Evolutionary conservation across 2,888 invertebrate genomes (phyloP).

Genomic region (Diaphora mendica): DNA sequence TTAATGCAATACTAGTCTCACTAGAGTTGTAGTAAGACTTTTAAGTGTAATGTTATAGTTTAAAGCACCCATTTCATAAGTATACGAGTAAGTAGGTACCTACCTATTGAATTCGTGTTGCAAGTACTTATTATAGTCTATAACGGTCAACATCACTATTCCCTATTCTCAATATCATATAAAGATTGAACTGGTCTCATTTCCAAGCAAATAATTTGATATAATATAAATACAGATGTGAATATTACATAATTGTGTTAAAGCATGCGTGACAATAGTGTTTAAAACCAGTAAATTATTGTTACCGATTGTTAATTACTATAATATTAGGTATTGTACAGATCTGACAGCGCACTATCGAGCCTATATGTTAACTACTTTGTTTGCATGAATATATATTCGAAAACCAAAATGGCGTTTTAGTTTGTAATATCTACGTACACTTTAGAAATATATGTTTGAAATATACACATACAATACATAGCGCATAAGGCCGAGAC

Average conservation of each 20-base stretch:
- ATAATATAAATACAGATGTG: neutral
- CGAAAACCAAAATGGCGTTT: neutral
- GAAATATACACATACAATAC: too few relatives aligned
- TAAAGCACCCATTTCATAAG: neutral
- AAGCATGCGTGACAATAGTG: neutral
- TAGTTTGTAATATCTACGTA: neutral
- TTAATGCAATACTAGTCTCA: slow-evolving; percentile 5
- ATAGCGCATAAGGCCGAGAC: too few relatives aligned
- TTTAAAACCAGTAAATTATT: neutral
- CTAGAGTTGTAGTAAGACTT: slow-evolving; percentile 5
- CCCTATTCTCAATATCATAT: too few relatives aligned
- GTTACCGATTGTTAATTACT: too few relatives aligned
- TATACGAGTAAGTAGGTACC: neutral
- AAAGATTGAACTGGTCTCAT: neutral
- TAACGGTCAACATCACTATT: too few relatives aligned
- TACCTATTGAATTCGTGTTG: neutral
- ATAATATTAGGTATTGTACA: slow-evolving; percentile 2
- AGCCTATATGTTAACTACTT: neutral
- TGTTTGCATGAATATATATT: neutral
- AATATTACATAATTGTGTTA: neutral
- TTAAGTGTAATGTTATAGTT: neutral
- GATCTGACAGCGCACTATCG: neutral
- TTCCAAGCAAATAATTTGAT: neutral
- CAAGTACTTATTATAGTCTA: neutral
- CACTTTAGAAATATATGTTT: too few relatives aligned